phyloP scores from a whole-genome alignment of 2,113 vertebrate species.

The Carettochelys insculpta region DNA sequence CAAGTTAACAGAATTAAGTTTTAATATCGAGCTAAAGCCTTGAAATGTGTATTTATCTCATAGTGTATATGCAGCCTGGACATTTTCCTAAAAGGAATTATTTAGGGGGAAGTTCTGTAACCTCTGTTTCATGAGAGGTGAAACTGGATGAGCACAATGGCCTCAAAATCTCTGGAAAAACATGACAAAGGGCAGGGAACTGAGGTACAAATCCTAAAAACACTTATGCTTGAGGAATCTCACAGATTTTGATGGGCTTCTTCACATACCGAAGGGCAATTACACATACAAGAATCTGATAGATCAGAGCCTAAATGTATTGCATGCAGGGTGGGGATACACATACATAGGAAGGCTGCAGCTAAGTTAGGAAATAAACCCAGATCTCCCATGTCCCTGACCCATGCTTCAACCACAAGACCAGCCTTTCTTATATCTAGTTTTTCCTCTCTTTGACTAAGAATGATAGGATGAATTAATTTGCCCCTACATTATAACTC shows the following conservation, averaged over 20 bases:
- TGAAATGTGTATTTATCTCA: no score
- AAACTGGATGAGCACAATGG: background rate
- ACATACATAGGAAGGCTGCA: background rate
- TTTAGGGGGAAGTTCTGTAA: background rate
- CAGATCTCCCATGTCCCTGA: background rate
- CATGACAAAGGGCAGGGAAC: background rate
- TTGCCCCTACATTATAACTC: background rate
- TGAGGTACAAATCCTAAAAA: background rate
- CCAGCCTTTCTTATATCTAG: background rate
- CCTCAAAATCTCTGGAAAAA: background rate
- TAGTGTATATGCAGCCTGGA: background rate
- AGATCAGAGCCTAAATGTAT: background rate
- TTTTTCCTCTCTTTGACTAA: slow-evolving; percentile 17
- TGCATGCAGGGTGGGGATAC: background rate
- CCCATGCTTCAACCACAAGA: background rate
- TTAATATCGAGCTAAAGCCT: no score
- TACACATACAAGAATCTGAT: background rate
- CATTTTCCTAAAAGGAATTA: background rate
- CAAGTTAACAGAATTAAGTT: no score
- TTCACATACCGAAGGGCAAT: background rate
- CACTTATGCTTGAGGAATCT: background rate
- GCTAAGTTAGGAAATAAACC: background rate
- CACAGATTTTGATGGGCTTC: background rate
- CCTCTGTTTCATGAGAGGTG: background rate
- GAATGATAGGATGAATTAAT: slow-evolving; percentile 10